These are phyloP conservation scores for Artibeus lituratus DNA, from an alignment of 2,797 vertebrate genomes.

Conservation along the genomic window DNA sequence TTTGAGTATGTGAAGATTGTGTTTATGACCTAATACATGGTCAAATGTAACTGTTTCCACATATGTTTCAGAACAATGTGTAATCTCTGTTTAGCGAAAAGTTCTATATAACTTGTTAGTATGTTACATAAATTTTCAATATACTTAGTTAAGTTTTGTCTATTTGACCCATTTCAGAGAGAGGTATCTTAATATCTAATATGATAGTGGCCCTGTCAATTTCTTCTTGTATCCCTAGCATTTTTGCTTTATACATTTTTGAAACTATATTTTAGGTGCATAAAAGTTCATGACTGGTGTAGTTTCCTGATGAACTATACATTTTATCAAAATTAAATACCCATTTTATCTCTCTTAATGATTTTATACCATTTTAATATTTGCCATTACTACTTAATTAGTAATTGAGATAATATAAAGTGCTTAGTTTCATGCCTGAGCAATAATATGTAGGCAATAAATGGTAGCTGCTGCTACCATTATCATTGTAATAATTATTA, in stretches of 20 bases:
- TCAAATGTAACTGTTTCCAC: background rate
- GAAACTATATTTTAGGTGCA: slow-evolving; percentile 3
- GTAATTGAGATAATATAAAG: background rate
- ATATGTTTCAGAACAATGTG: slow-evolving; percentile 26
- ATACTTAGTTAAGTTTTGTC: background rate
- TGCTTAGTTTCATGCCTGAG: background rate
- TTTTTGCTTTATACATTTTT: slow-evolving; percentile 35
- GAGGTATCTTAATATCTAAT: background rate
- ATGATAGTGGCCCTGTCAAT: background rate
- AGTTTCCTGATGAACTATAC: background rate
- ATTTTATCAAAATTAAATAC: slow-evolving; percentile 27
- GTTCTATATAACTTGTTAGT: background rate
- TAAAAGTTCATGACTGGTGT: slow-evolving; percentile 27
- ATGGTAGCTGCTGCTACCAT: background rate
- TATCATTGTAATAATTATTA: background rate
- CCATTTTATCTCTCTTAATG: slow-evolving; percentile 1
- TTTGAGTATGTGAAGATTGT: slow-evolving; percentile 15
- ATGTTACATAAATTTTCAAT: background rate
- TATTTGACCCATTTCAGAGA: background rate
- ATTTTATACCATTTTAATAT: background rate
- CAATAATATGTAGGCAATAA: background rate
- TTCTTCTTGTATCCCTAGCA: background rate
- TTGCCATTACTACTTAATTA: background rate
- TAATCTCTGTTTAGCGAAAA: background rate
- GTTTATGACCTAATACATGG: background rate